phyloP scores from a whole-genome alignment of 2,797 vertebrate species.

The Typhlichthys subterraneus region DNA sequence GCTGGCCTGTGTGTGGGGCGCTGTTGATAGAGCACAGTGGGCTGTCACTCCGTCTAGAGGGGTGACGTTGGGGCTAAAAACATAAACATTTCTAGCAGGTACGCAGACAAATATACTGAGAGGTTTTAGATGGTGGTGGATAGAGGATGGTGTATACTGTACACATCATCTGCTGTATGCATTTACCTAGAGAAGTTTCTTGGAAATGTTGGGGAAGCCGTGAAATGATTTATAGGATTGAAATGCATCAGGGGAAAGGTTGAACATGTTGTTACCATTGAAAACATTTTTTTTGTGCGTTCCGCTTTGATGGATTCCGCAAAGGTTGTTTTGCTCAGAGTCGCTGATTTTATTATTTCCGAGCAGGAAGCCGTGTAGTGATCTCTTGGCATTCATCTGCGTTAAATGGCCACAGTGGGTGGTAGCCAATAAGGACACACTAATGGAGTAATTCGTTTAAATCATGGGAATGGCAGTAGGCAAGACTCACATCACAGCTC shows the following conservation, averaged over 20 bases:
- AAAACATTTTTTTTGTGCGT: background rate
- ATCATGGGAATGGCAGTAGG: constrained; percentile 28
- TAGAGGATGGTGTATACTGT: too few species aligned
- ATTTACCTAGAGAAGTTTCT: too few species aligned
- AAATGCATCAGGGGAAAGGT: background rate
- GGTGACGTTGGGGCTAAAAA: constrained; percentile 58
- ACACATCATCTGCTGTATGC: too few species aligned
- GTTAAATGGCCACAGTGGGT: constrained; percentile 45
- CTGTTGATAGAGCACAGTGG: constrained; percentile 69
- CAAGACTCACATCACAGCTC: constrained; percentile 21
- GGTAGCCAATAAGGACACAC: constrained; percentile 44
- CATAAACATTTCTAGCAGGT: constrained; percentile 27
- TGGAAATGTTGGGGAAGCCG: too few species aligned
- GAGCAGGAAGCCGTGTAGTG: constrained; percentile 45
- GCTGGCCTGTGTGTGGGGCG: constrained; percentile 62
- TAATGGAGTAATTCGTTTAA: constrained; percentile 52
- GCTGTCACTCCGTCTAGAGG: constrained; percentile 73
- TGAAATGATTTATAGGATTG: too few species aligned
- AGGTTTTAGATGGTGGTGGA: constrained; percentile 31
- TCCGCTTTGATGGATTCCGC: constrained; percentile 6
- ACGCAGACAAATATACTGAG: constrained; percentile 35
- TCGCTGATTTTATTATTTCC: constrained; percentile 51
- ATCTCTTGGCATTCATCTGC: constrained; percentile 47
- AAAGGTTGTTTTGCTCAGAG: constrained; percentile 22
- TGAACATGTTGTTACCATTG: constrained; percentile 17